Evolutionary conservation across 2,113 vertebrate species (phyloP).

Genomic region (Rhinolophus ferrumequinum): DNA sequence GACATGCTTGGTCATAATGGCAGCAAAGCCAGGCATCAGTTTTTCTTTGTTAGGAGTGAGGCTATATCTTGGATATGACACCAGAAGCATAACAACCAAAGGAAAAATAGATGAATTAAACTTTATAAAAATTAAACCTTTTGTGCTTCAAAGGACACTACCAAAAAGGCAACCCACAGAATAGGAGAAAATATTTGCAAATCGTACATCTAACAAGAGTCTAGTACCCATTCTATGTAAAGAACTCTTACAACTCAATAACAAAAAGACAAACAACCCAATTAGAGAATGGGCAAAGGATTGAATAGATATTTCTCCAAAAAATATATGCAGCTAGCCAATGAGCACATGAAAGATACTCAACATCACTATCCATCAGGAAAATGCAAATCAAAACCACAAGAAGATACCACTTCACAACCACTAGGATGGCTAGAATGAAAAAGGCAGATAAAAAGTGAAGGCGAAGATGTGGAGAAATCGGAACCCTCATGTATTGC

Average conservation of each 20-base stretch:
- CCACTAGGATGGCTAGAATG: neutral
- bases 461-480: neutral
- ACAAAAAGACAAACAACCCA: neutral
- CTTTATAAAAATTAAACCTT: neutral
- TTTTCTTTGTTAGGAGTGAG: neutral
- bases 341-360: neutral
- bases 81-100: neutral
- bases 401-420: neutral
- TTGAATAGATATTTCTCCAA: neutral
- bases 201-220: neutral
- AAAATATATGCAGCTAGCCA: neutral
- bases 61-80: neutral
- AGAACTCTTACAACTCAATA: neutral
- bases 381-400: neutral
- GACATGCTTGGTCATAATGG: constrained; percentile 13
- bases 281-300: neutral
- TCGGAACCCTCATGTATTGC: neutral
- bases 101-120: neutral
- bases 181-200: neutral
- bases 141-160: neutral
- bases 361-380: neutral
- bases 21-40: neutral
- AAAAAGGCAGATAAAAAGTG: neutral
- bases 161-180: neutral
- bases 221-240: neutral